phyloP scores from a whole-genome alignment of 2,797 vertebrate species.

The Enteromius radiatus region DNA sequence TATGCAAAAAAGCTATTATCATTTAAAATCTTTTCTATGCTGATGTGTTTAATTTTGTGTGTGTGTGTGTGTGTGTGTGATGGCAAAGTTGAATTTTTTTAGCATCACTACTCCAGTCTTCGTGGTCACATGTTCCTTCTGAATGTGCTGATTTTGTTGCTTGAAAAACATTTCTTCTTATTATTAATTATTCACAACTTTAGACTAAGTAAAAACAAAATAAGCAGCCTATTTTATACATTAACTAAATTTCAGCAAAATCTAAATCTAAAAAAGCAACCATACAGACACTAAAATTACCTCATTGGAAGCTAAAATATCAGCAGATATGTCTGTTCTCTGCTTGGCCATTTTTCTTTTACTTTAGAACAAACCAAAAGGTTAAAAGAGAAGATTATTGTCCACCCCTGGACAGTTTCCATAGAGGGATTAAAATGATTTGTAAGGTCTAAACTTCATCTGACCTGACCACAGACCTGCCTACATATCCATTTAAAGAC shows the following conservation, averaged over 20 bases:
- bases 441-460: neutral
- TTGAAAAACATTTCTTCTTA: neutral
- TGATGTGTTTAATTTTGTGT: neutral
- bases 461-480: conserved; percentile 2
- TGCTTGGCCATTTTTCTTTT: neutral
- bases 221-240: neutral
- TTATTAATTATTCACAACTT: neutral
- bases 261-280: neutral
- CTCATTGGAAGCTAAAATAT: neutral
- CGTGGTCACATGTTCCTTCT: neutral
- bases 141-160: neutral
- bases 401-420: neutral
- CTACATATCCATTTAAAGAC: conserved; percentile 9
- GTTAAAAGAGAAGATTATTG: neutral
- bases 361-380: neutral
- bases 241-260: conserved; percentile 2
- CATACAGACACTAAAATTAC: neutral
- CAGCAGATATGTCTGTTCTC: neutral
- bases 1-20: no score
- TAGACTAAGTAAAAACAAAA: neutral
- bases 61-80: neutral
- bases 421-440: conserved; percentile 15
- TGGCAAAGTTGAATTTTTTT: neutral
- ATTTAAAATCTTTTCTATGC: neutral
- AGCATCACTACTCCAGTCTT: neutral